Evolutionary conservation across 1,140 invertebrate genomes (phyloP), one percentile per base, ranked within the genome.

Genomic region (Chelonus insularis): DNA sequence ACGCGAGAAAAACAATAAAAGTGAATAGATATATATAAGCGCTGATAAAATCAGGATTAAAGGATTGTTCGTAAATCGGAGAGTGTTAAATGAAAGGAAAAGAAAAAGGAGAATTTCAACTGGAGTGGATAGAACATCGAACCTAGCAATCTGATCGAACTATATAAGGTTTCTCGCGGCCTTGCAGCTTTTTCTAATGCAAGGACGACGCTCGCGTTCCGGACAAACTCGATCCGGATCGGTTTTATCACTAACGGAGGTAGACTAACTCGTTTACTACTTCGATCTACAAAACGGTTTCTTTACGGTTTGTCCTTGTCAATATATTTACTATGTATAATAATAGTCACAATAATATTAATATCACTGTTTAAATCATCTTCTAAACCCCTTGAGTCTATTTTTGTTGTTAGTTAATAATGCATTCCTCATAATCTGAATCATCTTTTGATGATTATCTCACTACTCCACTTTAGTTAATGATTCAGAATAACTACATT

Each of bases 161-260:
- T 70, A 66, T 71, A 71, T 67, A 71, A 73, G 70, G 68, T 63
- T 62, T 54, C 55, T 64, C 36, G 68, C 71, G 72, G 70, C 73
- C 73, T 75, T 74, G 73, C 71, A 62, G 64, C 67, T 73, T 75
- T 74, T 75, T 72, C 72, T 37, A 72, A 70, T 69, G 68, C 72
- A 75, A 75, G 73, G 71, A 72, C 72, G 67, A 70, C 69, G 62
- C 63, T 66, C 62, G 43, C 65, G 36, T 37, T 37, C 36, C 23
- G 18, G 12, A 48, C 23, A 37, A 12, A 37, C 36, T 11, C 12
- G 36, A 37, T 37, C 36, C 36, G 11, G 36, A 37, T 37, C 12
- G 36, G 36, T 37, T 37, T 37, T 37, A 37, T 37, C 36, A 9
- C 36, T 37, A 37, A 37, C 36, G 36, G 36, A 37, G 36, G 12